Conservation (phyloP, 2,888 invertebrate species). For the Dione juno region DNA sequence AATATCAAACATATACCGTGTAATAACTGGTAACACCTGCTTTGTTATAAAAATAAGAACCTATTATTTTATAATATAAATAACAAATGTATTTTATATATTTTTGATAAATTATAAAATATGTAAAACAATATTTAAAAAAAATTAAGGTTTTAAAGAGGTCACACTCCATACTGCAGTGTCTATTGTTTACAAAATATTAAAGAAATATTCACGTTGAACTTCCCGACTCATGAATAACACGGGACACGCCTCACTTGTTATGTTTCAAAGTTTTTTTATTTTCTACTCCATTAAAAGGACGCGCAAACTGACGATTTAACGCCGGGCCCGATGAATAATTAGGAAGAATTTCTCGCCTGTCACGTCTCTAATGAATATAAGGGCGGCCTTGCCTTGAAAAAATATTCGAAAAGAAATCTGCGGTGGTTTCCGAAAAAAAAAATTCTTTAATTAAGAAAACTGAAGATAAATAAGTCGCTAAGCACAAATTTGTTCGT, state of each 20-base stretch:
- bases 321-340: slow-evolving; percentile 77
- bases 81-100: too few relatives aligned
- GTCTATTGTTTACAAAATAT: slow-evolving; percentile 65
- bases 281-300: slow-evolving; percentile 76
- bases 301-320: slow-evolving; percentile 71
- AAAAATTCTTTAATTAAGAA: slow-evolving; percentile 73
- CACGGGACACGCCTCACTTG: slow-evolving; percentile 74
- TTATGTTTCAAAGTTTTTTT: slow-evolving; percentile 76
- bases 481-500: slow-evolving; percentile 77
- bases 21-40: not conserved
- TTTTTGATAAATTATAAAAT: not conserved
- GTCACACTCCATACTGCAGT: slow-evolving; percentile 20
- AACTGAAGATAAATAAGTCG: slow-evolving; percentile 76
- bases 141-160: slow-evolving; percentile 9
- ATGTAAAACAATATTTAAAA: not conserved
- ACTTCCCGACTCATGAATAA: slow-evolving; percentile 74
- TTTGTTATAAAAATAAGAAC: not conserved
- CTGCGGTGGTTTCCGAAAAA: slow-evolving; percentile 63
- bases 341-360: slow-evolving; percentile 79
- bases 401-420: slow-evolving; percentile 65
- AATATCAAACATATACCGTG: too few relatives aligned
- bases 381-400: slow-evolving; percentile 62
- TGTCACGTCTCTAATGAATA: slow-evolving; percentile 81
- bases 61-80: not conserved
- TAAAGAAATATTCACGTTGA: slow-evolving; percentile 54